Evolutionary conservation across 1,140 invertebrate genomes (phyloP).

Genomic region (Yoshiicerus persimilis): DNA sequence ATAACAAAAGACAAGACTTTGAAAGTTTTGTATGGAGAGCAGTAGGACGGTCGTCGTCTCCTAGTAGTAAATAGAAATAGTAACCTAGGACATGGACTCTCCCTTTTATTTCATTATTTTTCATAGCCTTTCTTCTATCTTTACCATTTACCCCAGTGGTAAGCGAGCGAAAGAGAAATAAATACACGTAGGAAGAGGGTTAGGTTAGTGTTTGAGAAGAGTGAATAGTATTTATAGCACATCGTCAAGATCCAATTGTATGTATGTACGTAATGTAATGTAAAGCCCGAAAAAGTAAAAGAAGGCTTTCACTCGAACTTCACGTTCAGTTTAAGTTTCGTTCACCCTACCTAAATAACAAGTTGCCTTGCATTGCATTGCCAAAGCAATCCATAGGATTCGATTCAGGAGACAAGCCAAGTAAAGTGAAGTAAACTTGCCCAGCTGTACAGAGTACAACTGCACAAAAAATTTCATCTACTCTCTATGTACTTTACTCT

Average conservation of each 20-base stretch:
- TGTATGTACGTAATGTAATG: not conserved
- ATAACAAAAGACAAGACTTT: constrained; percentile 14
- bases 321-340: not conserved
- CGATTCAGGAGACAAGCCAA: constrained; percentile 15
- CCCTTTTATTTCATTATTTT: constrained; percentile 19
- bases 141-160: not conserved
- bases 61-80: constrained; percentile 8
- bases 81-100: constrained; percentile 21
- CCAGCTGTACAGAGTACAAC: not conserved
- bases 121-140: not conserved
- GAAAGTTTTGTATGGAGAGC: constrained; percentile 11
- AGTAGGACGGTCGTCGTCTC: not conserved
- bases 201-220: not conserved
- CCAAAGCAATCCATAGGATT: constrained; percentile 5
- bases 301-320: constrained; percentile 3
- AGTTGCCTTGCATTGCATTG: not conserved
- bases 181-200: not conserved
- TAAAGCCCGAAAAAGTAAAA: constrained; percentile 6
- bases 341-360: constrained; percentile 7
- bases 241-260: not conserved
- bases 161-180: not conserved
- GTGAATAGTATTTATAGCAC: not conserved
- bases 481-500: not conserved
- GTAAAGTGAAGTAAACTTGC: constrained; percentile 17
- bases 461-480: not conserved